A percentile compares a stretch with the other conserved stretches of the same genome.
phyloP scores from a whole-genome alignment of 1,140 invertebrate species.

The Heliconius himera region DNA sequence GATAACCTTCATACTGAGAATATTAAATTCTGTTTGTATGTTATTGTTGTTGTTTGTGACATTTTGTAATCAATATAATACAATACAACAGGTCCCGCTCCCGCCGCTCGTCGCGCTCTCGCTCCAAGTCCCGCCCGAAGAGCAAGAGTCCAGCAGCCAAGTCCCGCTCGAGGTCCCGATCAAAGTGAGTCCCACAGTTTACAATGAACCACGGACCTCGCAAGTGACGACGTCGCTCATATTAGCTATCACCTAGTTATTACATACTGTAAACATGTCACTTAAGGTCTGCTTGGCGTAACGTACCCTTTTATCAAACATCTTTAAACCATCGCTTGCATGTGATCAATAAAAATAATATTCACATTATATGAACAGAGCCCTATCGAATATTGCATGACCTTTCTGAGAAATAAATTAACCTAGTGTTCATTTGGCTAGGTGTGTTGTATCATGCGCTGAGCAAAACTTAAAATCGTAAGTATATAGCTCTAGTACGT shows the following conservation, averaged over 20 bases:
- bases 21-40: conserved; percentile 4
- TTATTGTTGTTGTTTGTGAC: neutral
- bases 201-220: neutral
- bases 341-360: conserved; percentile 40
- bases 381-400: conserved; percentile 53
- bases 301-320: neutral
- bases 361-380: conserved; percentile 32
- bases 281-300: conserved; percentile 7
- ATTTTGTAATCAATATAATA: conserved; percentile 16
- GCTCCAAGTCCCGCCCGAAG: conserved; percentile 87
- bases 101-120: conserved; percentile 85
- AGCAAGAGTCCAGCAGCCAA: conserved; percentile 88
- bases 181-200: conserved; percentile 70
- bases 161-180: conserved; percentile 85
- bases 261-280: conserved; percentile 1
- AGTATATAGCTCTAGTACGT: conserved; percentile 52
- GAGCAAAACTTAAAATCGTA: conserved; percentile 76
- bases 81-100: conserved; percentile 79
- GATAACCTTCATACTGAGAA: conserved; percentile 64
- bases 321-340: conserved; percentile 44
- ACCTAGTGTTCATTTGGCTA: conserved; percentile 76
- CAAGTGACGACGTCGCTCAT: conserved; percentile 2
- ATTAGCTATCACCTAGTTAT: neutral
- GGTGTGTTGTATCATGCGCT: conserved; percentile 75
- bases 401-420: conserved; percentile 54